Percentiles rank a stretch among this genome's conserved stretches.
These are phyloP conservation scores for Holothuria leucospilota DNA, from an alignment of 53 echinoderm and acorn worm species.

Conservation along the genomic window DNA sequence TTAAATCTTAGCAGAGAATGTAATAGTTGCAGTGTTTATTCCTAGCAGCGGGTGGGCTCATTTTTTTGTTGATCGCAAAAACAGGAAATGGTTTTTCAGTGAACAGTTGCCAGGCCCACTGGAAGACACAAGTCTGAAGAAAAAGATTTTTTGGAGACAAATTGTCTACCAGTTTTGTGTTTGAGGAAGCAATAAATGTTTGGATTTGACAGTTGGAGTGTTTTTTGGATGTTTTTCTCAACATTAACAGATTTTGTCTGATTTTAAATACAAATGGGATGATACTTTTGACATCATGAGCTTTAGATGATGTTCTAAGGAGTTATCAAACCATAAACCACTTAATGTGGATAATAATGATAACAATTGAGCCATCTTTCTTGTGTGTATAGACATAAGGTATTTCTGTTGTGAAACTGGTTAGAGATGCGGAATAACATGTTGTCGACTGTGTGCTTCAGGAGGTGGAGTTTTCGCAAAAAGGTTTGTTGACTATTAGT, in stretches of 20 bases:
- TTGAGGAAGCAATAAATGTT: conserved; percentile 39
- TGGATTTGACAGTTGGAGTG: conserved; percentile 29
- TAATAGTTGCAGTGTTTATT: not conserved
- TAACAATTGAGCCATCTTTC: too few species aligned
- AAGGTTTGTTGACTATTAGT: conserved; percentile 10
- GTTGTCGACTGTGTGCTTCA: conserved; percentile 42
- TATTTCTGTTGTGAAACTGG: not conserved
- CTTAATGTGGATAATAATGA: not conserved
- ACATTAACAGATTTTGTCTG: conserved; percentile 5
- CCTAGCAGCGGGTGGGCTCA: not conserved
- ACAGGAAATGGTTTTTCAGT: conserved; percentile 39
- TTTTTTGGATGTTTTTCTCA: not conserved
- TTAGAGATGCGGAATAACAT: conserved; percentile 18
- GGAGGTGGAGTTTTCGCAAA: conserved; percentile 46
- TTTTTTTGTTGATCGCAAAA: conserved; percentile 6
- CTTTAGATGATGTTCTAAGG: not conserved
- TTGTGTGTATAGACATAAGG: too few species aligned
- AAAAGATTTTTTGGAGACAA: conserved; percentile 19
- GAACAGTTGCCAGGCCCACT: conserved; percentile 19
- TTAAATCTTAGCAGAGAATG: not conserved
- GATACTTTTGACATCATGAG: not conserved
- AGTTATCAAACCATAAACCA: not conserved
- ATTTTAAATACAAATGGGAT: not conserved
- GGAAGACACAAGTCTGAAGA: conserved; percentile 10
- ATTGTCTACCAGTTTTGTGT: conserved; percentile 14